Evolutionary conservation across 2,113 vertebrate species (phyloP).

Genomic region (Sorex araneus): DNA sequence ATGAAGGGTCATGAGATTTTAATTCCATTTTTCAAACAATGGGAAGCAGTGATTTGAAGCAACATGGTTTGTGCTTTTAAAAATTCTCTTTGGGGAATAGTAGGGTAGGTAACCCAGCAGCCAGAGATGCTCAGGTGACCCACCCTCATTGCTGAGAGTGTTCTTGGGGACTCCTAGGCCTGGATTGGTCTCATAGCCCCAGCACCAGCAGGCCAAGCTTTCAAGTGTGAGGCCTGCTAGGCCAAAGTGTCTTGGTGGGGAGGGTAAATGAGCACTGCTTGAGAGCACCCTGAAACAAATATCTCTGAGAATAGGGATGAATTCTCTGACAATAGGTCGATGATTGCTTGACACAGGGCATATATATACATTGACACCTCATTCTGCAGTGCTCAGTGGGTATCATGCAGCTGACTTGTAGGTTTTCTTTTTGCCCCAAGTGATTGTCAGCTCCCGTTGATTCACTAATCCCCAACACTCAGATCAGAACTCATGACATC

Average conservation of each 20-base stretch:
- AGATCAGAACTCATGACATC: background rate
- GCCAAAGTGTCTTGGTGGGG: no score
- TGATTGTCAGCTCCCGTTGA: background rate
- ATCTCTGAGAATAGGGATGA: background rate
- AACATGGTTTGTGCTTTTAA: background rate
- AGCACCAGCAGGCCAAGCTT: no score
- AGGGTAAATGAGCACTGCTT: no score
- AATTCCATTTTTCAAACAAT: background rate
- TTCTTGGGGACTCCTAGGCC: no score
- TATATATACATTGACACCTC: background rate
- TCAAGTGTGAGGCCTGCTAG: no score
- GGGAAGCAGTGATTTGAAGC: constrained; percentile 33
- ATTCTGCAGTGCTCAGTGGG: background rate
- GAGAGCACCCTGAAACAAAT: no score
- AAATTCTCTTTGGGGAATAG: background rate
- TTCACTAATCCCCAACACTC: background rate
- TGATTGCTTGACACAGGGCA: background rate
- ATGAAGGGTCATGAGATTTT: no score
- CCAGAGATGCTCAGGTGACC: no score
- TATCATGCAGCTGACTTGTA: background rate
- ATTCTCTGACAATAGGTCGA: no score
- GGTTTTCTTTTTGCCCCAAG: background rate
- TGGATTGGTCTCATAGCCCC: no score
- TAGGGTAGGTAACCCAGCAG: no score
- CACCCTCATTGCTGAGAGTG: no score